Evolutionary conservation across 2,113 vertebrate genomes (phyloP), one percentile per base, ranked within the genome.

Genomic region (Oryzias celebensis): DNA sequence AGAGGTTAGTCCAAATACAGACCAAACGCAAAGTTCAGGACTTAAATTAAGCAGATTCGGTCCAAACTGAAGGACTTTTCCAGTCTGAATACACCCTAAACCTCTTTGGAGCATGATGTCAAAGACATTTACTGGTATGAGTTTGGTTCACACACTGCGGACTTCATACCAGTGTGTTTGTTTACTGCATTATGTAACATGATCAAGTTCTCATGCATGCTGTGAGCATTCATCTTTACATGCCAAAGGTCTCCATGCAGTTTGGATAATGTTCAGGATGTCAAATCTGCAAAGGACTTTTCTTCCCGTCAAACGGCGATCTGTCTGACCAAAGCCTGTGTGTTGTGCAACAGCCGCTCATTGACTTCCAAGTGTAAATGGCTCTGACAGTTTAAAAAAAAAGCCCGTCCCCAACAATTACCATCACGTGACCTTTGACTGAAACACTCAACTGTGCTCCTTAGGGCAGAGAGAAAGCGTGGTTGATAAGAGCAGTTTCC

Each of bases 311-410:
- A 23, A 65, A 46, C 44, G 26, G 36, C 23, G 47, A 23, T 0
- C n/a, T 20, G 24, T 50, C 24, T 52, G 67, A 53, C 56, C 31
- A 4, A 16, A 58, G 68, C 58, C 58, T 0, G 10, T 41, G 49
- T 18, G 44, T 65, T 57, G 36, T 68, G 58, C 43, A 20, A 65
- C 17, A 22, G 44, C 56, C 44, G 28, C 13, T 1, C 44, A 52
- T 65, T 71, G 48, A 78, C 70, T 62, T 20, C 20, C 53, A 58
- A 26, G 45, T 72, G 74, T 67, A 55, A 80, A 83, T 76, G 66
- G 57, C 52, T 3, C 73, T 79, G 78, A 67, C 81, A 72, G 61
- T 48, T 75, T 69, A 67, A 79, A 70, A 79, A 70, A 73, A 77
- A 71, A 73, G 54, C 46, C n/a, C 47, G 71, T 58, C 61, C 58